These are phyloP conservation scores for Encarsia formosa DNA, from an alignment of 2,888 invertebrate genomes.

Conservation along the genomic window DNA sequence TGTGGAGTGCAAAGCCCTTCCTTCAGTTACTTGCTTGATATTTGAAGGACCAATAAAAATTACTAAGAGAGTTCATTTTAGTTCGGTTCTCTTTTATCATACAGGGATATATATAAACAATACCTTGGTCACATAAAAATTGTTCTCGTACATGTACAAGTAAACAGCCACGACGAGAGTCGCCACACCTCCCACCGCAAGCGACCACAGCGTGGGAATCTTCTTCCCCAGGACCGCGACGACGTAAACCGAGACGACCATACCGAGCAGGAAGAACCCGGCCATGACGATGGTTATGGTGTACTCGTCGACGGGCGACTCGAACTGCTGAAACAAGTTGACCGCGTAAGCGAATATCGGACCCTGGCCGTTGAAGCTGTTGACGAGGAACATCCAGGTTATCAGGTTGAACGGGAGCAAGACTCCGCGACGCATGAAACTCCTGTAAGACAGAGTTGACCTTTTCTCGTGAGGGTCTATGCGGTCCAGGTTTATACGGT, in stretches of 20 bases:
- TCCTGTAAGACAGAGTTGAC: background rate
- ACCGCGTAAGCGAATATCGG: conserved; percentile 4
- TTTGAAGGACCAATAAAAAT: too few species aligned
- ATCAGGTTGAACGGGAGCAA: conserved; percentile 4
- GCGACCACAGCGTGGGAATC: background rate
- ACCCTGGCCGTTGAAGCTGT: conserved; percentile 7
- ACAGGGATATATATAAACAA: too few species aligned
- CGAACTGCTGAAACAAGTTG: background rate
- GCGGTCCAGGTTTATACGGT: background rate
- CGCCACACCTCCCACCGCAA: background rate
- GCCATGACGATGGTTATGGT: conserved; percentile 4
- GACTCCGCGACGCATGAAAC: background rate
- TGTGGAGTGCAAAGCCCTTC: too few species aligned
- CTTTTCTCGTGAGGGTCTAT: background rate
- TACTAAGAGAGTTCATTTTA: too few species aligned
- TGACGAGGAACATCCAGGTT: conserved; percentile 6
- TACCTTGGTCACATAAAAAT: too few species aligned
- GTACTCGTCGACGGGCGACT: conserved; percentile 6
- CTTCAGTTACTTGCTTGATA: too few species aligned
- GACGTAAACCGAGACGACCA: background rate
- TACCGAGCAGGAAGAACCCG: background rate
- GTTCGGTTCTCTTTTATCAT: too few species aligned
- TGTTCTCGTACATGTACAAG: too few species aligned
- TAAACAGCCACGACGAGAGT: conserved; percentile 1
- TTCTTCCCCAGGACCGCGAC: conserved; percentile 4